Evolutionary conservation across 2,888 invertebrate genomes (phyloP), one percentile per base, ranked within the genome.

Genomic region (Leucozona laternaria): DNA sequence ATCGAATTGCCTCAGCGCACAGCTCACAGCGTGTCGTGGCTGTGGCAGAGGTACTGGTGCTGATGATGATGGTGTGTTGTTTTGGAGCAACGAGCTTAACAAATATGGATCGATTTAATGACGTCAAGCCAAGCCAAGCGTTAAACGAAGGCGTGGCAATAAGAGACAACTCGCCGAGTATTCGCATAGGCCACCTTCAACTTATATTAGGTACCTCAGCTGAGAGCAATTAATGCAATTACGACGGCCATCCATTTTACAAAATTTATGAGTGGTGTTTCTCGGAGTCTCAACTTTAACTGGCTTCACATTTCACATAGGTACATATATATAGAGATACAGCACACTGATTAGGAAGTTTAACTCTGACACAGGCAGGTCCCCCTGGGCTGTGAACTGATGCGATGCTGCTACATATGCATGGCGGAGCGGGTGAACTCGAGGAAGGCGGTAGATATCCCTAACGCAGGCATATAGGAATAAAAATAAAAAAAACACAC

Each of bases 21-120:
- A 31, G 8, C n/a, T n/a, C n/a, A n/a, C 7, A 3, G 22, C 22
- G 15, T 22, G 40, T 40, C 60, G 3, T 31, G 31, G 40, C 20
- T 15, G 58, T 11, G 31, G 66, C 31, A n/a, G n/a, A n/a, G n/a
- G n/a, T n/a, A n/a, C n/a, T n/a, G 43, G 4, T 15, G 40, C 13
- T 68, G 70, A 70, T 70, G 48, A 45, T 77, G 80, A 48, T 68
- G 80, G 58, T 58, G 60, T 60, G 37, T 60, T 53, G 60, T 60
- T 37, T 60, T 78, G 72, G 53, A 72, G 55, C 58, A 72, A 34
- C 40, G 6, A 58, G 57, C 57, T 37, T 62, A 73, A 40, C 70
- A 82, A 86, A 81, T 82, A 73, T 82, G 78, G 73, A 78, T 86
- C 85, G 78, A 86, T 86, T 82, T 70, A 78, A 81, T 85, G 77